Percentiles rank a stretch among this genome's conserved stretches.
These are phyloP conservation scores for Agrochola circellaris DNA, from an alignment of 2,888 invertebrate species.

Conservation along the genomic window DNA sequence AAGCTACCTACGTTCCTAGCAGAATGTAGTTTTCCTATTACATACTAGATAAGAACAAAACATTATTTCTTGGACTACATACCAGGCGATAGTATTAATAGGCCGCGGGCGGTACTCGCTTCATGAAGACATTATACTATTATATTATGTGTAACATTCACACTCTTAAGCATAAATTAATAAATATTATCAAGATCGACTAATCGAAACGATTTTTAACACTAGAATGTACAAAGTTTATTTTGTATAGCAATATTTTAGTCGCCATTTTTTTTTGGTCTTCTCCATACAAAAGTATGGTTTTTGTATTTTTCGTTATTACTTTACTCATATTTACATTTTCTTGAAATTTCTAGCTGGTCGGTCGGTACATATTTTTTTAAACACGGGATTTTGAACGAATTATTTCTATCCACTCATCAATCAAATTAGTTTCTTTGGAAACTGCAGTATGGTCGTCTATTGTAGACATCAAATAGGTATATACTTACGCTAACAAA, in stretches of 20 bases:
- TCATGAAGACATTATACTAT: conserved; percentile 10
- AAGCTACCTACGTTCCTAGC: background rate
- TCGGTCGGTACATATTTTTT: background rate
- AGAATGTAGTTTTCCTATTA: background rate
- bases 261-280: background rate
- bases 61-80: conserved; percentile 27
- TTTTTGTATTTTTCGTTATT: background rate
- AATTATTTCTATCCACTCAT: background rate
- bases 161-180: background rate
- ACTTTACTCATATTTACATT: background rate
- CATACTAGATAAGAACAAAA: conserved; percentile 3
- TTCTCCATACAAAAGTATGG: conserved; percentile 1
- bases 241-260: conserved; percentile 19
- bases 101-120: conserved; percentile 34
- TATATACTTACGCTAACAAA: background rate
- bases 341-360: background rate
- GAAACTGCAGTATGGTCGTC: background rate
- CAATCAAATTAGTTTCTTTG: background rate
- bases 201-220: conserved; percentile 21
- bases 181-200: background rate
- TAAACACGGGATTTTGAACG: too few relatives aligned
- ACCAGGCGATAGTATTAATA: conserved; percentile 23
- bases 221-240: background rate
- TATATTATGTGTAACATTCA: background rate
- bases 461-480: background rate